These are phyloP conservation scores for Smittia sp. DNA, from an alignment of 2,888 invertebrate species.

Conservation along the genomic window DNA sequence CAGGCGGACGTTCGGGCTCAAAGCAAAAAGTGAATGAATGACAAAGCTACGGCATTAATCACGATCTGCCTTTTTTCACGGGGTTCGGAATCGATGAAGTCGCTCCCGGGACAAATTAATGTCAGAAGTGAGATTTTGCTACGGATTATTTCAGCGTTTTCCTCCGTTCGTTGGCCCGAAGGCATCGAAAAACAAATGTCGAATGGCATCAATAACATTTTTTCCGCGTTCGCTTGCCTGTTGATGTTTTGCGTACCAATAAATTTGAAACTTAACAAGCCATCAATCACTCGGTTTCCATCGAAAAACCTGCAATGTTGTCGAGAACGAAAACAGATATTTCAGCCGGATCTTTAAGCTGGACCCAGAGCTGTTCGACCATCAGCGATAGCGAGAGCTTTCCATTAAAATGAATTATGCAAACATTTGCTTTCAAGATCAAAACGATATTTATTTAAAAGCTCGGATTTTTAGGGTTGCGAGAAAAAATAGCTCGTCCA, in stretches of 20 bases:
- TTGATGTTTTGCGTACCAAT: constrained; percentile 21
- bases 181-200: constrained; percentile 15
- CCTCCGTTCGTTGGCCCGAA: neutral
- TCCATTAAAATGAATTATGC: neutral
- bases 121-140: constrained; percentile 25
- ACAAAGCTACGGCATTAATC: constrained; percentile 35
- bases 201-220: constrained; percentile 25
- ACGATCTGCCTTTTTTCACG: neutral
- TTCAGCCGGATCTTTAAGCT: too few species aligned
- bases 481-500: too few species aligned
- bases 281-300: constrained; percentile 36
- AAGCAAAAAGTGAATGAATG: neutral
- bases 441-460: neutral
- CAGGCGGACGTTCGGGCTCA: too few species aligned
- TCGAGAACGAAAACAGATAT: neutral
- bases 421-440: neutral
- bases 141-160: constrained; percentile 8
- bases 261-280: constrained; percentile 40
- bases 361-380: too few species aligned
- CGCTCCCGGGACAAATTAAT: constrained; percentile 1
- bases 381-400: neutral
- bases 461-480: neutral
- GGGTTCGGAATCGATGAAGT: neutral
- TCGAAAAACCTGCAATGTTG: neutral
- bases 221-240: neutral